Percentiles rank a stretch among this genome's conserved stretches.
Conservation (phyloP, 2,888 invertebrate species). For the Gonocerus acuteangulatus region DNA sequence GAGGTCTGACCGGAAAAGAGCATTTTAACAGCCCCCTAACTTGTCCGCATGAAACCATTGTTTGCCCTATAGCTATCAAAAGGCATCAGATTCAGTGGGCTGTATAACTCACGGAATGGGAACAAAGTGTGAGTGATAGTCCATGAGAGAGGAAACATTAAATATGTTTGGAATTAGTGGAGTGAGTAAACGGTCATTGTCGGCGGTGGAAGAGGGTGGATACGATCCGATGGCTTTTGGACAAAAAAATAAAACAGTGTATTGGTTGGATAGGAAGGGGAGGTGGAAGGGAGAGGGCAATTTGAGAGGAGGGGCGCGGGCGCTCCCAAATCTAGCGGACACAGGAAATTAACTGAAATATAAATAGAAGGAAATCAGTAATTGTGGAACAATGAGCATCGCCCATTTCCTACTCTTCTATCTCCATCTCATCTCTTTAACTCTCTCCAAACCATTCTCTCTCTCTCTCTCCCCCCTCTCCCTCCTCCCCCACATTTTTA, state of each 20-base stretch:
- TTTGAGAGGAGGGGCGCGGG: neutral
- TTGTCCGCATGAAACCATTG: too few relatives aligned
- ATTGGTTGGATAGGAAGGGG: neutral
- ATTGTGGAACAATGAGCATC: slow-evolving; percentile 34
- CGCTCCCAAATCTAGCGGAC: slow-evolving; percentile 26
- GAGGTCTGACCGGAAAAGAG: too few relatives aligned
- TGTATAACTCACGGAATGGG: too few relatives aligned
- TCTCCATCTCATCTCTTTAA: slow-evolving; percentile 13
- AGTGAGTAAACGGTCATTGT: neutral
- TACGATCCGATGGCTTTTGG: neutral
- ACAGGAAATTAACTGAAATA: slow-evolving; percentile 36
- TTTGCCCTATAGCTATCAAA: too few relatives aligned
- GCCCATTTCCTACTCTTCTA: slow-evolving; percentile 27
- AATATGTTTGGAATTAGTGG: neutral
- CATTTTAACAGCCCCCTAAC: too few relatives aligned
- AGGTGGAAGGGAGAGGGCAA: neutral
- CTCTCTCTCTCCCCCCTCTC: too few relatives aligned
- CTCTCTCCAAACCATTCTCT: too few relatives aligned
- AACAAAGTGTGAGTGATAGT: too few relatives aligned
- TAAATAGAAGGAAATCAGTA: slow-evolving; percentile 36
- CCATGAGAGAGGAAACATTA: too few relatives aligned
- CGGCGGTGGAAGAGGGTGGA: neutral
- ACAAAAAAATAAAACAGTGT: neutral
- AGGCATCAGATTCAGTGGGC: too few relatives aligned
- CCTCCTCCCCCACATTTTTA: too few relatives aligned